Evolutionary conservation across 2,113 vertebrate genomes (phyloP).

Genomic region (Monarcha castaneiventris): DNA sequence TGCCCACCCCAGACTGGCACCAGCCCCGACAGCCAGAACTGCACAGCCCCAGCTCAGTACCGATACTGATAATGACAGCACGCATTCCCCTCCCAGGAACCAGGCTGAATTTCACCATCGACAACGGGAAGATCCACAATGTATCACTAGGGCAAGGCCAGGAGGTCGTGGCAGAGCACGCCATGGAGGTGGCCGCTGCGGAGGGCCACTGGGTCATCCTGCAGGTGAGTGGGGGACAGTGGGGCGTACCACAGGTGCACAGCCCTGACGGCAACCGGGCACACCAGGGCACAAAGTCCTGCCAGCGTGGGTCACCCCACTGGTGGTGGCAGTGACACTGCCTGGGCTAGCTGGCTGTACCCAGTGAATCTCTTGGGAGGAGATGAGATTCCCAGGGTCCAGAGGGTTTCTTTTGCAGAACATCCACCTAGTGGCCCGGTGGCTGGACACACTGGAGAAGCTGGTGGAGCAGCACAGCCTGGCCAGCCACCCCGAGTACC

Average conservation of each 20-base stretch:
- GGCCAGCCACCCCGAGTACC: conserved; percentile 64
- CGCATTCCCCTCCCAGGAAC: conserved; percentile 38
- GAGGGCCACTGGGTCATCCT: conserved; percentile 80
- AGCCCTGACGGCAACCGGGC: rapidly evolving
- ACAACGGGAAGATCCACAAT: conserved; percentile 75
- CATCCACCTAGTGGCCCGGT: conserved; percentile 77
- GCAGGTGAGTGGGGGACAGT: conserved; percentile 48
- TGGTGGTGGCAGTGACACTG: background rate
- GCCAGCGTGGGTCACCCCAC: background rate
- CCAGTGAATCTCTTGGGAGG: background rate
- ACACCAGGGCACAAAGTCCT: background rate
- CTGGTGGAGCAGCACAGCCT: conserved; percentile 60
- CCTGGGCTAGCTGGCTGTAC: background rate
- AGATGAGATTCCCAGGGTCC: background rate
- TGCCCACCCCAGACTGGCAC: too few species aligned
- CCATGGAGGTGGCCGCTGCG: conserved; percentile 64
- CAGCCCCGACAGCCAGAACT: rapidly evolving
- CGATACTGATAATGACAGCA: rapidly evolving
- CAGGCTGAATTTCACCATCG: conserved; percentile 75
- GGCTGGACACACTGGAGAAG: conserved; percentile 74
- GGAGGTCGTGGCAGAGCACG: conserved; percentile 69
- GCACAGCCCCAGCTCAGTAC: background rate
- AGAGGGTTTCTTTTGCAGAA: conserved; percentile 53
- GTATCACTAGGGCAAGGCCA: conserved; percentile 79
- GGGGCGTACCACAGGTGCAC: rapidly evolving